Evolutionary conservation across 53 echinoderm and acorn worm species (phyloP).

Genomic region (Luidia sarsii): DNA sequence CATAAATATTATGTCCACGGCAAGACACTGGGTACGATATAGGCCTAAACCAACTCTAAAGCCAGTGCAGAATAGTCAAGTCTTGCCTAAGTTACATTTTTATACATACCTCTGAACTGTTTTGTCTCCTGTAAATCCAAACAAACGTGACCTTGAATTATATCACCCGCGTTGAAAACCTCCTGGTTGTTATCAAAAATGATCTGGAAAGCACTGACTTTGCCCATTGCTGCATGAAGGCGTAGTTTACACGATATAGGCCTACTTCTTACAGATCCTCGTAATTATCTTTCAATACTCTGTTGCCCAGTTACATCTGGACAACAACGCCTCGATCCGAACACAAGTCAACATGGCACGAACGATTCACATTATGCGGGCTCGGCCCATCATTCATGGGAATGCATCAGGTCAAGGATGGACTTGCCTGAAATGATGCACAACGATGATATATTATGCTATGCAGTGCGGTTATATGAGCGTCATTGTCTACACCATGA

Average conservation of each 20-base stretch:
- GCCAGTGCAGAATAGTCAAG: not conserved
- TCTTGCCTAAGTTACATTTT: not conserved
- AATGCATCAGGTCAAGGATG: conserved; percentile 31
- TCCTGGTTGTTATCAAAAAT: conserved; percentile 71
- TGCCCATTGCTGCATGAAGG: conserved; percentile 53
- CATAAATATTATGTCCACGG: too few relatives aligned
- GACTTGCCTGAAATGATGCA: not conserved
- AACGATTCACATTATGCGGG: conserved; percentile 9
- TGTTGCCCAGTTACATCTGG: too few relatives aligned
- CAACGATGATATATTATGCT: not conserved
- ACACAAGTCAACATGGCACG: too few relatives aligned
- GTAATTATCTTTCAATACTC: not conserved
- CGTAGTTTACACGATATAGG: too few relatives aligned
- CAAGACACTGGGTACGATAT: not conserved
- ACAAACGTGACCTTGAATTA: conserved; percentile 65
- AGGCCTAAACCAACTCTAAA: not conserved
- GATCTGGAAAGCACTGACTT: conserved; percentile 66
- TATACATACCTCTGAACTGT: conserved; percentile 58
- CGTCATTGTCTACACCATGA: not conserved
- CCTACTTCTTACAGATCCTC: too few relatives aligned
- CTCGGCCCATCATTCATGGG: not conserved
- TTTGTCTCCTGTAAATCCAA: conserved; percentile 65
- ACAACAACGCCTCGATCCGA: too few relatives aligned
- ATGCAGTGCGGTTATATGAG: not conserved
- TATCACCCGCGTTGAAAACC: conserved; percentile 72